Evolutionary conservation across 2,797 vertebrate genomes (phyloP).

Genomic region (Heteromormyrus szaboi): DNA sequence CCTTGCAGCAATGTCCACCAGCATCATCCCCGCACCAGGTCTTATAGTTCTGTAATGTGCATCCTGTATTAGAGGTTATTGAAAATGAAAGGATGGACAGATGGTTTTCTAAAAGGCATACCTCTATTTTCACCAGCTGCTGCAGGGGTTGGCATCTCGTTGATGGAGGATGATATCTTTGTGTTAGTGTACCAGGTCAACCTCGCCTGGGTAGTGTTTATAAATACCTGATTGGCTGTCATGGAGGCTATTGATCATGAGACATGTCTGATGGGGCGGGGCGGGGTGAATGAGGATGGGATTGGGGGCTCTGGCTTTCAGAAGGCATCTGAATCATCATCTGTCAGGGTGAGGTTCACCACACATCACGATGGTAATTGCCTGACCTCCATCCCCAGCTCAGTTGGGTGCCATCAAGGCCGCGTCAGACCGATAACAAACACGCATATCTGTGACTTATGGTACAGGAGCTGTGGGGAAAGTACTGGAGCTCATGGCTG

Average conservation of each 20-base stretch:
- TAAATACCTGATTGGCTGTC: constrained; percentile 4
- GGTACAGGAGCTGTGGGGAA: neutral
- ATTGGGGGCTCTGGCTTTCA: neutral
- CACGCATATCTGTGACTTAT: neutral
- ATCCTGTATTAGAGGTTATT: neutral
- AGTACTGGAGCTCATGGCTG: neutral
- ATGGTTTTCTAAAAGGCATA: neutral
- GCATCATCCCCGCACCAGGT: neutral
- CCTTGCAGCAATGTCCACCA: neutral
- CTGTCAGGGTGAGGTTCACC: neutral
- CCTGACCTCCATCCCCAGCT: constrained; percentile 26
- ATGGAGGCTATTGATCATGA: neutral
- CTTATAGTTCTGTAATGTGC: neutral
- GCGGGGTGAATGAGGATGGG: constrained; percentile 34
- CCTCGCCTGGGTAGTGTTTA: constrained; percentile 6
- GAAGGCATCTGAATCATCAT: neutral
- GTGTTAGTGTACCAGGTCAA: neutral
- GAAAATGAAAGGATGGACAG: neutral
- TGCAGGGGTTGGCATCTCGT: neutral
- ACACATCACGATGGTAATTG: constrained; percentile 33
- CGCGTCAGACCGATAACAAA: constrained; percentile 25
- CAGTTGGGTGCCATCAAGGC: constrained; percentile 26
- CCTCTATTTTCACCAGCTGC: neutral
- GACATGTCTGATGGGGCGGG: neutral
- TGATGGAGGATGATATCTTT: constrained; percentile 3